phyloP scores from a whole-genome alignment of 2,797 vertebrate species.

The Pristis pectinata region DNA sequence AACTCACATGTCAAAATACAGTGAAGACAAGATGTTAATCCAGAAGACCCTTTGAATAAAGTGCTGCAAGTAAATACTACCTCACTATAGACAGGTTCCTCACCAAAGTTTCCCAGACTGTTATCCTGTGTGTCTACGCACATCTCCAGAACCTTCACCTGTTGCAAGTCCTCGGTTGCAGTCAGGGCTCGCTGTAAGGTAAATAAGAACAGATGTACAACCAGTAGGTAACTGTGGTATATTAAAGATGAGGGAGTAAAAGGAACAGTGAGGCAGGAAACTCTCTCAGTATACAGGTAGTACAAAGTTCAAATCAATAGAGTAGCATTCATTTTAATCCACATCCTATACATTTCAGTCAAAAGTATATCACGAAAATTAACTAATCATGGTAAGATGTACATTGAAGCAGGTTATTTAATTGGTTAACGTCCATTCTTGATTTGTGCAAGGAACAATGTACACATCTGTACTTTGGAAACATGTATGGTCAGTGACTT shows the following conservation, averaged over 20 bases:
- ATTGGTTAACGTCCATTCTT: not conserved
- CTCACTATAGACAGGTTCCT: constrained; percentile 48
- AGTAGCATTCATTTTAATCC: not conserved
- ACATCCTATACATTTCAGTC: not conserved
- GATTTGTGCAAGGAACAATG: not conserved
- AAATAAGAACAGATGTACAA: too few relatives aligned
- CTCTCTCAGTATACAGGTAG: not conserved
- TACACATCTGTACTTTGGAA: not conserved
- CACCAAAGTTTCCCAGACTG: constrained; percentile 83
- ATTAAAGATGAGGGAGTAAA: not conserved
- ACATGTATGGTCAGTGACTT: too few relatives aligned
- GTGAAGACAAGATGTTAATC: not conserved
- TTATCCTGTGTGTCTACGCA: constrained; percentile 70
- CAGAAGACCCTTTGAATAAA: not conserved
- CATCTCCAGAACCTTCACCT: constrained; percentile 69
- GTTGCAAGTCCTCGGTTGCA: constrained; percentile 64
- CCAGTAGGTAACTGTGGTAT: not conserved
- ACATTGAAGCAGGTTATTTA: not conserved
- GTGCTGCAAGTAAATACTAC: not conserved
- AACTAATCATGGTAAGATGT: too few relatives aligned
- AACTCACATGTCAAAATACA: not conserved
- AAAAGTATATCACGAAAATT: not conserved
- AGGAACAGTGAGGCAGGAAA: not conserved
- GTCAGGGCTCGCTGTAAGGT: constrained; percentile 66
- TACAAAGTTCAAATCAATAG: not conserved